Percentiles rank a stretch among this genome's conserved stretches.
phyloP scores from a whole-genome alignment of 2,888 invertebrate species.

The Andrena hattorfiana region DNA sequence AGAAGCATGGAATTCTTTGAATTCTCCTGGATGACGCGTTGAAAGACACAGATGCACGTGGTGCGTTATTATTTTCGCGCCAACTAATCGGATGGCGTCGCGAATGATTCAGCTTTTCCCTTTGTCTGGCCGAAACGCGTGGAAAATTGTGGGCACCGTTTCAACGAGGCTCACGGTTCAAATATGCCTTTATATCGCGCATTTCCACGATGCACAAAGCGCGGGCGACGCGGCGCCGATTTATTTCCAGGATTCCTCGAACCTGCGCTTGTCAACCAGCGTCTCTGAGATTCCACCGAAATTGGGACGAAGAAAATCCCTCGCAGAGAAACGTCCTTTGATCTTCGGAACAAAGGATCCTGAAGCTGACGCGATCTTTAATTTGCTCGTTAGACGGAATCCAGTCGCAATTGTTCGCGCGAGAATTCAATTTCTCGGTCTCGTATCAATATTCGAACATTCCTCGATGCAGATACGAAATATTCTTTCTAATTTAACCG shows the following conservation, averaged over 20 bases:
- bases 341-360: constrained; percentile 20
- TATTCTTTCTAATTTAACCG: too few relatives aligned
- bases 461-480: neutral
- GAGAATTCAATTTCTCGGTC: neutral
- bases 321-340: neutral
- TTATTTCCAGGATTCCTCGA: constrained; percentile 11
- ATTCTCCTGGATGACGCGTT: constrained; percentile 18
- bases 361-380: neutral
- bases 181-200: constrained; percentile 8
- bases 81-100: constrained; percentile 59
- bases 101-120: constrained; percentile 77
- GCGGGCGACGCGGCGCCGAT: constrained; percentile 15
- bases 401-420: neutral
- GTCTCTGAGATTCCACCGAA: neutral
- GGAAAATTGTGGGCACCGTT: constrained; percentile 61
- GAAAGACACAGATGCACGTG: constrained; percentile 55
- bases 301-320: neutral
- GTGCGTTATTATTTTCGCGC: constrained; percentile 65
- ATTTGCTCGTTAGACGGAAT: too few relatives aligned
- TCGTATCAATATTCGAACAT: neutral
- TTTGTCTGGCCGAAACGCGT: constrained; percentile 66
- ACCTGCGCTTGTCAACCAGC: neutral
- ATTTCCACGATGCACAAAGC: neutral
- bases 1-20: constrained; percentile 14
- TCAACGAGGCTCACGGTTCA: constrained; percentile 34